Evolutionary conservation across 2,888 invertebrate species (phyloP), one percentile per base, ranked within the genome.

Genomic region (Temnothorax ravouxi): DNA sequence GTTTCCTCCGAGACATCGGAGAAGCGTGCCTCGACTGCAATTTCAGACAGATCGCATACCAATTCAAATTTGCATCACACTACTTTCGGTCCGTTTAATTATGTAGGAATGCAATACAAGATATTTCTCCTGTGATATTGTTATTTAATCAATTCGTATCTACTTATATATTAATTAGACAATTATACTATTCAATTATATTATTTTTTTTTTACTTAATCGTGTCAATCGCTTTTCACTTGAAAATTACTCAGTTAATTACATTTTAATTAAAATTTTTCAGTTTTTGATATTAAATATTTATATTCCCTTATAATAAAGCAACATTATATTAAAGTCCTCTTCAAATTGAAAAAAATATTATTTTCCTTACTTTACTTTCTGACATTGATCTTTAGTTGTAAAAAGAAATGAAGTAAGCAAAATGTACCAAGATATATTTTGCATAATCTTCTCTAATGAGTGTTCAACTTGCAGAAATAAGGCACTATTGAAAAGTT

Each of bases 11-110:
- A 54, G 34, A 69, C 52, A 79, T 52, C 44, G 52, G 44, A 67
- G 47, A 13, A 75, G 34, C 66, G 54, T 77, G 77, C 66, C 52
- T 62, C 34, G 76, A 76, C 56, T 76, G 59, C 76, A 76, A 76
- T 80, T 80, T 72, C 79, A 72, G 38, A 9, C 72, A 72, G 79
- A 61, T 80, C 50, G 79, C 79, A 80, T 79, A 79, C 79, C 79
- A 38, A 80, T 72, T 80, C 79, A 61, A 72, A 80, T 80, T 80
- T 80, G 25, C 72, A 61, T 80, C 72, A 72, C 59, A 61, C 47
- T 80, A 80, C 38, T 80, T 72, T 80, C 79, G 9, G 8, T 41
- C 71, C 59, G 71, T 80, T 80, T 59, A 59, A 80, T 80, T 72
- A 61, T 44, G 18, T 47, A 47, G 18, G 18, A 61, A 61, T 47